A percentile compares a stretch with the other conserved stretches of the same genome.
Conservation (phyloP, 1,140 invertebrate species). For the Batillaria attramentaria region DNA sequence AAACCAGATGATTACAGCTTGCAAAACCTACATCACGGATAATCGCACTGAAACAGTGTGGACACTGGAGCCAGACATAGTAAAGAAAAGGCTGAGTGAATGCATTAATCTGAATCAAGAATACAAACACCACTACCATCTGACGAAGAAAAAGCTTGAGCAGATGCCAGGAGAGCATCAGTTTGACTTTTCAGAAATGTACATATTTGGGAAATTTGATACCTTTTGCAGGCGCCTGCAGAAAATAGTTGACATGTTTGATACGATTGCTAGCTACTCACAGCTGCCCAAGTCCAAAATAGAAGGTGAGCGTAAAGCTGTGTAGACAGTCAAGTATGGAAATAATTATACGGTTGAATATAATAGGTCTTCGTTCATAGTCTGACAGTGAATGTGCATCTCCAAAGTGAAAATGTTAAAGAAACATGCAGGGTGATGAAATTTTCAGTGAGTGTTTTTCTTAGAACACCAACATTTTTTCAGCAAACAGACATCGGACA, state of each 20-base stretch:
- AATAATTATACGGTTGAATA: too few species aligned
- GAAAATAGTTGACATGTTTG: constrained; percentile 92
- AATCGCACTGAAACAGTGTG: constrained; percentile 90
- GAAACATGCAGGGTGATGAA: too few species aligned
- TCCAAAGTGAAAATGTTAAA: too few species aligned
- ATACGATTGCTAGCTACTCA: constrained; percentile 90
- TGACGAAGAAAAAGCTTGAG: constrained; percentile 73
- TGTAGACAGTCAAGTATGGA: too few species aligned
- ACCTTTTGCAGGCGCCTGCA: constrained; percentile 90
- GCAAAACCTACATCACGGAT: constrained; percentile 91
- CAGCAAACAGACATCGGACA: too few species aligned
- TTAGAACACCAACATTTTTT: too few species aligned
- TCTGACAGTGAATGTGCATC: too few species aligned
- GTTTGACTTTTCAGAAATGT: constrained; percentile 95
- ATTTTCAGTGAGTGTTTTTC: too few species aligned
- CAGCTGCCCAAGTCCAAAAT: constrained; percentile 86
- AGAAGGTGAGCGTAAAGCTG: too few species aligned
- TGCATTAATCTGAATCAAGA: constrained; percentile 89
- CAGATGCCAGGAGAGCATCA: constrained; percentile 75
- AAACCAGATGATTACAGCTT: constrained; percentile 97
- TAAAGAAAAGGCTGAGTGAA: constrained; percentile 85
- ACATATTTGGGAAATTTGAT: constrained; percentile 97
- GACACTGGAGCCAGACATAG: constrained; percentile 84
- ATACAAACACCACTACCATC: constrained; percentile 74
- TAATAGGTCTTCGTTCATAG: too few species aligned